Evolutionary conservation across 2,113 vertebrate genomes (phyloP).

Genomic region (Poecile atricapillus): DNA sequence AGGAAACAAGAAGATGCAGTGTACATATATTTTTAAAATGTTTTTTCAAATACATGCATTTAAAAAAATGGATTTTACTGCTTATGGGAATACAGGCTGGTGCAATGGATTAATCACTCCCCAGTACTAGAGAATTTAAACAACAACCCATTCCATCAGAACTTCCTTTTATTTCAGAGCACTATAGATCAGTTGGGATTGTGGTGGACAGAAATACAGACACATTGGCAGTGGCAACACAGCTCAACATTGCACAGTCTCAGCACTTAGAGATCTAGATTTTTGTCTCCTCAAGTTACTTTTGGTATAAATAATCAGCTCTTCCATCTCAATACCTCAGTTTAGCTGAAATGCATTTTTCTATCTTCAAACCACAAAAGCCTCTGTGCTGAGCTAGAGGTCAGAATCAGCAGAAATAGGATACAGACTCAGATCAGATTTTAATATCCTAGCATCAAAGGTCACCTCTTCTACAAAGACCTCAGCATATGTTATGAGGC

Average conservation of each 20-base stretch:
- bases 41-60: background rate
- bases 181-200: background rate
- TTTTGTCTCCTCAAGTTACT: background rate
- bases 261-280: background rate
- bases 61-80: background rate
- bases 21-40: rapidly evolving
- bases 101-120: background rate
- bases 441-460: background rate
- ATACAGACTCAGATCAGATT: background rate
- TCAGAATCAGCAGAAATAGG: conserved; percentile 28
- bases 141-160: background rate
- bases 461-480: background rate
- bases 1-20: background rate
- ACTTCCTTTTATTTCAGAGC: background rate
- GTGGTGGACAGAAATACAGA: background rate
- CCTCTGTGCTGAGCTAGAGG: background rate
- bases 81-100: background rate
- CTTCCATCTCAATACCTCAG: background rate
- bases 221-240: background rate
- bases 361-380: conserved; percentile 10
- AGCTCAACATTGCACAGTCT: background rate
- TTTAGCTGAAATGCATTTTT: conserved; percentile 1
- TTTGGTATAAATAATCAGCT: background rate
- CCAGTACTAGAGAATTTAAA: background rate
- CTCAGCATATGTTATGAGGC: background rate